These are phyloP conservation scores for Sebastes iracundus DNA, from an alignment of 2,797 vertebrate genomes.

Conservation along the genomic window DNA sequence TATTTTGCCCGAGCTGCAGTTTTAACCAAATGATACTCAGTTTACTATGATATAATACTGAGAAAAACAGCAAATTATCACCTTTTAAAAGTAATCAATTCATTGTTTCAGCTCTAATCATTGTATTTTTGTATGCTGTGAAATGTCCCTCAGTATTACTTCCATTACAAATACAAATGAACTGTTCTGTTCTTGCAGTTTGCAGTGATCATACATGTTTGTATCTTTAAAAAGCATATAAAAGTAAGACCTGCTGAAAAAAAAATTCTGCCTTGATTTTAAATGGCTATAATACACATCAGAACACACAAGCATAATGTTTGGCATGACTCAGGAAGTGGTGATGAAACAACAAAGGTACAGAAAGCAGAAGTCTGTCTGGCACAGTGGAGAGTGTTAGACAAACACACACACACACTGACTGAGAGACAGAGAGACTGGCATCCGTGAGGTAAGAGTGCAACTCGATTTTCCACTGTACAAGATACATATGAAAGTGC, in stretches of 20 bases:
- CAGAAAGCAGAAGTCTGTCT: constrained; percentile 81
- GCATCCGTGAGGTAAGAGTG: constrained; percentile 54
- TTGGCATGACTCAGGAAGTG: constrained; percentile 80
- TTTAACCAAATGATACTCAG: background rate
- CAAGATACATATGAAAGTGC: background rate
- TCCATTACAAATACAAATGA: background rate
- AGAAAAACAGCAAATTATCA: background rate
- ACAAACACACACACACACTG: constrained; percentile 15
- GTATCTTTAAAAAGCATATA: background rate
- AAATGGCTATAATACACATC: background rate
- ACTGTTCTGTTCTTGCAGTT: background rate
- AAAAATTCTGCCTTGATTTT: background rate
- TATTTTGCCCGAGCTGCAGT: background rate
- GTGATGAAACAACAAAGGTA: constrained; percentile 70
- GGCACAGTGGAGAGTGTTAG: constrained; percentile 37
- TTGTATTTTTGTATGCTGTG: background rate
- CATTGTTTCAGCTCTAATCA: background rate
- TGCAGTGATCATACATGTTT: background rate
- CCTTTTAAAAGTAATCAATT: background rate
- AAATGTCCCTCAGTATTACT: background rate
- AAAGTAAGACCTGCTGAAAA: background rate
- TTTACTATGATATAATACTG: background rate
- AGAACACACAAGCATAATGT: constrained; percentile 6
- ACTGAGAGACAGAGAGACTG: background rate
- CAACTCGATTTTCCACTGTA: background rate